phyloP scores from a whole-genome alignment of 2,113 vertebrate species.

The Setophaga coronata region DNA sequence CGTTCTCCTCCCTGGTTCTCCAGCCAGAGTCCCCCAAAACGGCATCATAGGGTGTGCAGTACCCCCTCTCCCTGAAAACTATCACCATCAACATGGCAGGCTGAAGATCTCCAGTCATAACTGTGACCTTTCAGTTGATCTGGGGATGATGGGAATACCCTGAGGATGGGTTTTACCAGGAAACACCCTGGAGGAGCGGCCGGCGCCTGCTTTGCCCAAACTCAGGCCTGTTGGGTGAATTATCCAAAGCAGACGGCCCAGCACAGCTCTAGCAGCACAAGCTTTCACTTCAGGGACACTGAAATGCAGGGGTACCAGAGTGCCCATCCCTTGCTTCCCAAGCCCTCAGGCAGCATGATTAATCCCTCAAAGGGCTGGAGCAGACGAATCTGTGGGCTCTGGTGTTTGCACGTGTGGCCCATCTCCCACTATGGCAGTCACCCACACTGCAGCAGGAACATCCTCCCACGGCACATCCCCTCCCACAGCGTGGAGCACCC shows the following conservation, averaged over 20 bases:
- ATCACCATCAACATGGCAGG: fast-evolving
- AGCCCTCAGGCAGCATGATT: neutral
- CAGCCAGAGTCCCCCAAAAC: fast-evolving
- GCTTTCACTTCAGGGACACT: neutral
- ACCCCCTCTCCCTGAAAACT: neutral
- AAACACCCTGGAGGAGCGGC: fast-evolving
- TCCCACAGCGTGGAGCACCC: fast-evolving
- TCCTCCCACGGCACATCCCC: neutral
- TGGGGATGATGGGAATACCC: fast-evolving
- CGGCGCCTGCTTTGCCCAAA: neutral
- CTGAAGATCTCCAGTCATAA: fast-evolving
- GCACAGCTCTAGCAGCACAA: fast-evolving
- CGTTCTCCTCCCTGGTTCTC: fast-evolving
- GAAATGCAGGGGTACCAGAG: neutral
- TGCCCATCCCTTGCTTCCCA: neutral
- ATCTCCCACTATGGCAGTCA: neutral
- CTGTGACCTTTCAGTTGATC: fast-evolving
- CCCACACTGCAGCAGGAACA: neutral
- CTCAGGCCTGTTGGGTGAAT: neutral
- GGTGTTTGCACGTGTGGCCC: neutral
- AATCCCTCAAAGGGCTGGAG: neutral
- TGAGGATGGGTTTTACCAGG: fast-evolving
- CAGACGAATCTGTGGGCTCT: fast-evolving
- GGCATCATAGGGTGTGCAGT: fast-evolving
- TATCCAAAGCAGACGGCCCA: neutral